These are phyloP conservation scores for Sylvicola cinctus DNA, from an alignment of 2,888 invertebrate genomes.

Conservation along the genomic window DNA sequence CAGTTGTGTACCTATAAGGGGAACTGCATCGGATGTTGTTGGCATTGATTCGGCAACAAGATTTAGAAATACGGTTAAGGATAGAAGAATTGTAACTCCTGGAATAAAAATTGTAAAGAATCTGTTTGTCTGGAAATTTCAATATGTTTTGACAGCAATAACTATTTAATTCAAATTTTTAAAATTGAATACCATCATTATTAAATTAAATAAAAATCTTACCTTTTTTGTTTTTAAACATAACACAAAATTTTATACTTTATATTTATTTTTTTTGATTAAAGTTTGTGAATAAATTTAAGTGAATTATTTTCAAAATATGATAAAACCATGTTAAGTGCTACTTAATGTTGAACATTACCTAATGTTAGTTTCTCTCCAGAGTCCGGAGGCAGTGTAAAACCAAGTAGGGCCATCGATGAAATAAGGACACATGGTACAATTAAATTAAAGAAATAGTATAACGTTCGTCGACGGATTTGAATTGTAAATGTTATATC, in stretches of 20 bases:
- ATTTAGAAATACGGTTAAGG: constrained; percentile 99
- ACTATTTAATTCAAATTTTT: constrained; percentile 7
- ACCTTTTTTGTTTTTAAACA: too few species aligned
- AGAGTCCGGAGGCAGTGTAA: constrained; percentile 87
- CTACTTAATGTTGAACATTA: constrained; percentile 16
- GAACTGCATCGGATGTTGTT: constrained; percentile 63
- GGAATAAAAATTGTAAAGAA: constrained; percentile 30
- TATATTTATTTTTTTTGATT: constrained; percentile 1
- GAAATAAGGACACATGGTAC: constrained; percentile 97
- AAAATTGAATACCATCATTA: too few species aligned
- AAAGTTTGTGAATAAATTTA: too few species aligned
- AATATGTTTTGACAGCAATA: too few species aligned
- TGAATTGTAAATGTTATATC: constrained; percentile 87
- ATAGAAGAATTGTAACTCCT: constrained; percentile 98
- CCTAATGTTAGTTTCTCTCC: constrained; percentile 27
- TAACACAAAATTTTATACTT: neutral
- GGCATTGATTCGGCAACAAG: constrained; percentile 97
- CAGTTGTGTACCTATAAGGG: constrained; percentile 48
- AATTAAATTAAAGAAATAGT: constrained; percentile 99
- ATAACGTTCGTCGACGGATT: constrained; percentile 86
- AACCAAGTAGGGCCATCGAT: constrained; percentile 94
- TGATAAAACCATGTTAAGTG: neutral
- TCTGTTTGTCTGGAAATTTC: constrained; percentile 5
- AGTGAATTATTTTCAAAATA: neutral
- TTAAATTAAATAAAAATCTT: too few species aligned